Evolutionary conservation across 37 sponge, comb jelly and placozoan species (phyloP), one percentile per base, ranked within the genome.

Genomic region (Amphimedon queenslandica): DNA sequence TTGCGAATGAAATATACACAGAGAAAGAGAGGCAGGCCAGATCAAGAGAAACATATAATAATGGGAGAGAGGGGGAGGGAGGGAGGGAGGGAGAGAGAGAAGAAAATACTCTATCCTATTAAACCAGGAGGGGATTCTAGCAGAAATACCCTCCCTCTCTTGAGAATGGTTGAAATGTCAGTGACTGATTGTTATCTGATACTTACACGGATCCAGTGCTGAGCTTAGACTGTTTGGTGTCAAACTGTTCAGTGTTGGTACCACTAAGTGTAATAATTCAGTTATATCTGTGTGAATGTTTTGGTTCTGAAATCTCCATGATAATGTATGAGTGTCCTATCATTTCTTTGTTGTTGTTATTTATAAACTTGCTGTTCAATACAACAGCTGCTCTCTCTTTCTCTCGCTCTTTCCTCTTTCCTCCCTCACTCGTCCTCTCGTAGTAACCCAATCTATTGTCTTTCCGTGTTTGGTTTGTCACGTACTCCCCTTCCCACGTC

Each of bases 31-130:
- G 35, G 73, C 37, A 5, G 63, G 40, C 64, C 23, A 29, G 55
- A 2, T 34, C 64, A 23, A 37, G 20, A 25, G 37, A 21, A n/a
- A 32, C n/a, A n/a, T 21, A 23, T 20, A 40, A 39, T 40, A 10
- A 39, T 4, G 61, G 42, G n/a, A 24, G 36, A 28, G 32, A 24
- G 63, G 64, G 40, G 71, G 70, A n/a, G 63, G 40, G 66, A 69
- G 27, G 18, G 53, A 2, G 55, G 28, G 47, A 30, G 66, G 28
- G 66, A 27, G 25, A 51, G 63, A 58, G 4, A 42, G 38, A 11
- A 8, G 5, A 32, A n/a, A n/a, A n/a, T n/a, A n/a, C n/a, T n/a
- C n/a, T n/a, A n/a, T n/a, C n/a, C n/a, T n/a, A n/a, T n/a, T n/a
- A n/a, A n/a, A n/a, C n/a, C n/a, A n/a, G n/a, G n/a, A n/a, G n/a